These are phyloP conservation scores for Bombyx mori DNA, from an alignment of 1,140 invertebrate genomes.

Conservation along the genomic window DNA sequence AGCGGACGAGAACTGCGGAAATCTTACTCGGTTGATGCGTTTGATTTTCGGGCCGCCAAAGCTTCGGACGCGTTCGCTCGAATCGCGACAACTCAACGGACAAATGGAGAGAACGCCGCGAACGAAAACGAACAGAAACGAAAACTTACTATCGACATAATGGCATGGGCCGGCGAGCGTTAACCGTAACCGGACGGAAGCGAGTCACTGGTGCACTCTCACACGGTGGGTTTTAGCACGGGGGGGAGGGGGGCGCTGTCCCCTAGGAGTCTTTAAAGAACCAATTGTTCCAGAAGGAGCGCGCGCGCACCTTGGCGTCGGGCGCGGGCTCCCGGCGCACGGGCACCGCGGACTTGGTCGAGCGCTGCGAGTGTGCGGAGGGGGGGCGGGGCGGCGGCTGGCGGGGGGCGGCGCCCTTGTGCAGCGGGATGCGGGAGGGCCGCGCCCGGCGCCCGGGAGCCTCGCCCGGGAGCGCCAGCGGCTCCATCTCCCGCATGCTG, in stretches of 20 bases:
- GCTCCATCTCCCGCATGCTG: slow-evolving; percentile 68
- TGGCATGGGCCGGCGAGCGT: slow-evolving; percentile 40
- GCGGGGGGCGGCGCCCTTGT: slow-evolving; percentile 79
- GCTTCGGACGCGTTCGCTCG: too few species aligned
- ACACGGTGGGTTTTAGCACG: slow-evolving; percentile 35
- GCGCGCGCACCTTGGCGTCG: slow-evolving; percentile 52
- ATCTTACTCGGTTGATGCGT: too few species aligned
- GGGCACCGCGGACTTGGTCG: slow-evolving; percentile 31
- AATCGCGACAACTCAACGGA: too few species aligned
- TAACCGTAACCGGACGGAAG: background rate
- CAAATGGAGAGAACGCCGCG: slow-evolving; percentile 9
- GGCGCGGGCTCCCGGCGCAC: slow-evolving; percentile 20
- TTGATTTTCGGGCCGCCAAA: too few species aligned
- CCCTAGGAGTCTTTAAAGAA: slow-evolving; percentile 48
- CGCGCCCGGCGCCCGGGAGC: slow-evolving; percentile 26
- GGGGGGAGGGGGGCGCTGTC: slow-evolving; percentile 13
- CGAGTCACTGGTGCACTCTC: slow-evolving; percentile 32
- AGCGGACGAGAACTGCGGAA: too few species aligned
- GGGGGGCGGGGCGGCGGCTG: slow-evolving; percentile 40
- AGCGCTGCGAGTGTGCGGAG: slow-evolving; percentile 42
- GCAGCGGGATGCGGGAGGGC: slow-evolving; percentile 73
- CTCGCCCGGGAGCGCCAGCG: slow-evolving; percentile 68
- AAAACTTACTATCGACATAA: slow-evolving; percentile 71
- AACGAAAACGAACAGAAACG: slow-evolving; percentile 37
- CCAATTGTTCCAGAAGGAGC: slow-evolving; percentile 51